Base-by-base conservation (phyloP, 2,113 vertebrate genomes). In the Pseudopipra pipra region DNA sequence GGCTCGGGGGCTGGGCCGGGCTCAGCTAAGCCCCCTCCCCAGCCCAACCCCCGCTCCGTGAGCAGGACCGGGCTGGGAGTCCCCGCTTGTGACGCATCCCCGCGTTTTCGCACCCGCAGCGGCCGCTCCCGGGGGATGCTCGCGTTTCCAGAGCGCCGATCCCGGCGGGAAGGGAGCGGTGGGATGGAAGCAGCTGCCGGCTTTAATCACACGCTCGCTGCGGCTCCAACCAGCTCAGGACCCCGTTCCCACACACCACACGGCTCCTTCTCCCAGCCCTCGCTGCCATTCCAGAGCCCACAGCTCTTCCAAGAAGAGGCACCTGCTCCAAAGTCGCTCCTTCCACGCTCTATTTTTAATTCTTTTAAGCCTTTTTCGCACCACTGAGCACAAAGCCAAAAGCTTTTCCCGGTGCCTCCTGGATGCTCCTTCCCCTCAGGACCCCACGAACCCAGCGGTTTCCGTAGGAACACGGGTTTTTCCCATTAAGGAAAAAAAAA, bases 161-260 rank as follows among this genome's bases (percentile, higher is more conserved):
- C 68, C 68, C 27, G 14, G 33, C 0, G 4, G 51, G 70, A 23
- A 67, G 44, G 72, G 19, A 23, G 8, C 1, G 22, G 4, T 5
- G 62, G 22, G 85, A 73, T 46, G 20, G 1, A 31, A 74, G 52
- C 44, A 43, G 10, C n/a, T 10, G 0, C 1, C 2, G 6, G 30
- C 6, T 63, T 51, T 7, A 12, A 51, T 8, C 65, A 25, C 49
- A 7, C 6, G 4, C 51, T 52, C 2, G 0, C 13, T 7, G 41
- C 0, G 4, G 18, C 25, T 70, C 8, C 17, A 37, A 28, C 61
- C 37, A 12, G 39, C 61, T 41, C 62, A 31, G 62, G 22, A 25
- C 3, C 28, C 2, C 0, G 6, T 5, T 58, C 78, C 54, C 44
- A 72, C 63, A 3, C 0, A 0, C 13, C 30, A 22, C 74, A 46